A percentile compares a stretch with the other conserved stretches of the same genome.
Conservation (phyloP, 2,888 invertebrate species). For the Hydroisotoma schaefferi region DNA sequence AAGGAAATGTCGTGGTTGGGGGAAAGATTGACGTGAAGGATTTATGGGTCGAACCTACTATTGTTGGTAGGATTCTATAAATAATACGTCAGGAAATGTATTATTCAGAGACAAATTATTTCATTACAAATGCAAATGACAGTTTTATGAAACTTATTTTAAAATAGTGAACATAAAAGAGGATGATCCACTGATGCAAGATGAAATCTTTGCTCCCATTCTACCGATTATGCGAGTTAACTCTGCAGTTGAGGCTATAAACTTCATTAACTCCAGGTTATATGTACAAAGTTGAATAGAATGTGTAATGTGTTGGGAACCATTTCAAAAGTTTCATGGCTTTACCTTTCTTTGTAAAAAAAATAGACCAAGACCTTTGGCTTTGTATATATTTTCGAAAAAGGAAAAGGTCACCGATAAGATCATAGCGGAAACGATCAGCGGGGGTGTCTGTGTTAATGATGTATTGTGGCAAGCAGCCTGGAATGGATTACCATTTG, state of each 20-base stretch:
- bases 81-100: neutral
- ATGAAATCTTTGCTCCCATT: conserved; percentile 96
- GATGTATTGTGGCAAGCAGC: conserved; percentile 76
- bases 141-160: neutral
- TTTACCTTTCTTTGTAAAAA: no score
- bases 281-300: no score
- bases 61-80: conserved; percentile 52
- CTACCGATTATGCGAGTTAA: conserved; percentile 82
- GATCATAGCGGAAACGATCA: conserved; percentile 67
- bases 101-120: no score
- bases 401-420: conserved; percentile 60
- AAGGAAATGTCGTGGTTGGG: conserved; percentile 74
- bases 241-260: conserved; percentile 85
- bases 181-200: conserved; percentile 52
- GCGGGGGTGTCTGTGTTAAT: conserved; percentile 78
- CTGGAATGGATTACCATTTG: conserved; percentile 34
- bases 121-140: neutral
- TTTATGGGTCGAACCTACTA: conserved; percentile 79
- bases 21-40: conserved; percentile 68
- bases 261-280: conserved; percentile 61
- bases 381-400: conserved; percentile 78
- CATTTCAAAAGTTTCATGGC: no score
- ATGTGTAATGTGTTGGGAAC: no score
- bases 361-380: conserved; percentile 86
- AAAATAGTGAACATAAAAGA: conserved; percentile 25